Evolutionary conservation across 1,140 invertebrate species (phyloP), one percentile per base, ranked within the genome.

Genomic region (Drosophila ananassae): DNA sequence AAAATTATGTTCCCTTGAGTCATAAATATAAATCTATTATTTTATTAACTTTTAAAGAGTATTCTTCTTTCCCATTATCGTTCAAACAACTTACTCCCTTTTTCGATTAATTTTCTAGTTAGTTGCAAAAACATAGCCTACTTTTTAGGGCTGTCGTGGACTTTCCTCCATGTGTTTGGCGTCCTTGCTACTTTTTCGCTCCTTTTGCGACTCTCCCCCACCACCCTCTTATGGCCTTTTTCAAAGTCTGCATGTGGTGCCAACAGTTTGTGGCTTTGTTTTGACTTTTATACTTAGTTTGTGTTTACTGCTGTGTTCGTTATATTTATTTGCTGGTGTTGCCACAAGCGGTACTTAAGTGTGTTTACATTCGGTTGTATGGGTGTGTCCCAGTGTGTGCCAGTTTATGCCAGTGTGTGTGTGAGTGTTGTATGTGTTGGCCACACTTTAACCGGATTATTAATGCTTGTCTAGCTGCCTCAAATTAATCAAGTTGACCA

Each of bases 401-500:
- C 3, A 37, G 34, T 37, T 10, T 37, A 2, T 37, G 34, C 9
- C 9, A 1, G 13, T 13, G 53, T 48, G 52, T 50, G 62, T 41
- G 17, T 17, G 17, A 17, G 17, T 17, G 17, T 59, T 60, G 56
- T 59, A 59, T 80, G 62, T 73, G 60, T 39, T 61, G 56, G 68
- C 74, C 79, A 81, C 81, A 85, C 82, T 85, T 85, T 85, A 85
- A 87, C 82, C 82, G 78, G 82, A 85, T 87, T 85, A 85, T 82
- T 85, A 85, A 85, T 85, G 82, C 82, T 85, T 85, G 82, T 85
- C 82, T 85, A 82, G 82, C 74, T 66, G 82, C 82, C 83, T 75
- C 82, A 85, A 85, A 85, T 85, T 85, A 85, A 85, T 85, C 82
- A 87, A 85, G 82, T 87, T 85, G 82, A 85, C 82, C 82, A 85